Conservation (phyloP, 2,113 vertebrate genomes). For the Ceyx melanurus region DNA sequence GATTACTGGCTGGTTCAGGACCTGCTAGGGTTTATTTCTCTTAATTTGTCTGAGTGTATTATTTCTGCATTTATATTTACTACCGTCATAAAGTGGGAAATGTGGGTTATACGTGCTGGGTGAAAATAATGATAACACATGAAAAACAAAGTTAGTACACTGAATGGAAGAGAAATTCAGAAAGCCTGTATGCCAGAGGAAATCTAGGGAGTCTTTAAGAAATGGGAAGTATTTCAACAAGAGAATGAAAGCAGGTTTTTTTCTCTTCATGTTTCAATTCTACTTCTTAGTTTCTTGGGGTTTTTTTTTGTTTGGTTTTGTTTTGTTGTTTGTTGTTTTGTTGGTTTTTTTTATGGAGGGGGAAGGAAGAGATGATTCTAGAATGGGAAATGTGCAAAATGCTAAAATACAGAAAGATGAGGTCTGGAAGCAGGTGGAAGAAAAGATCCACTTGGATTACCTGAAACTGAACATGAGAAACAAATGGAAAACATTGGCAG, state of each 20-base stretch:
- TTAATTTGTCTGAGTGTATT: slow-evolving; percentile 43
- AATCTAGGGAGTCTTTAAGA: background rate
- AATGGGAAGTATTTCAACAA: background rate
- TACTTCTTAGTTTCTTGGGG: background rate
- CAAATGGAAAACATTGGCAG: background rate
- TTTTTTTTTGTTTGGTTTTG: background rate
- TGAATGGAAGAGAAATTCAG: slow-evolving; percentile 1
- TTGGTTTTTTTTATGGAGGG: background rate
- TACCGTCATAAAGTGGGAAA: slow-evolving; percentile 21
- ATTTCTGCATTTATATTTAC: slow-evolving; percentile 61
- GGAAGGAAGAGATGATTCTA: background rate
- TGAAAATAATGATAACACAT: slow-evolving; percentile 43
- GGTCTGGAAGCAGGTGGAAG: slow-evolving; percentile 31
- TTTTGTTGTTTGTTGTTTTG: background rate
- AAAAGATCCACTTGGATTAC: slow-evolving; percentile 34
- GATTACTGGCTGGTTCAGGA: slow-evolving; percentile 46
- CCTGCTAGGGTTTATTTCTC: slow-evolving; percentile 40
- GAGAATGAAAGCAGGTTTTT: background rate
- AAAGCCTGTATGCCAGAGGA: background rate
- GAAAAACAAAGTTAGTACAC: background rate
- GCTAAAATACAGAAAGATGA: slow-evolving; percentile 8
- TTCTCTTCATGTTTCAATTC: background rate
- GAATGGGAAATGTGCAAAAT: slow-evolving; percentile 17
- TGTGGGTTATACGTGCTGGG: slow-evolving; percentile 11
- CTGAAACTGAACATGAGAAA: slow-evolving; percentile 36